Conservation (phyloP, 2,888 invertebrate species). For the Sinodicranocentrus sp. region DNA sequence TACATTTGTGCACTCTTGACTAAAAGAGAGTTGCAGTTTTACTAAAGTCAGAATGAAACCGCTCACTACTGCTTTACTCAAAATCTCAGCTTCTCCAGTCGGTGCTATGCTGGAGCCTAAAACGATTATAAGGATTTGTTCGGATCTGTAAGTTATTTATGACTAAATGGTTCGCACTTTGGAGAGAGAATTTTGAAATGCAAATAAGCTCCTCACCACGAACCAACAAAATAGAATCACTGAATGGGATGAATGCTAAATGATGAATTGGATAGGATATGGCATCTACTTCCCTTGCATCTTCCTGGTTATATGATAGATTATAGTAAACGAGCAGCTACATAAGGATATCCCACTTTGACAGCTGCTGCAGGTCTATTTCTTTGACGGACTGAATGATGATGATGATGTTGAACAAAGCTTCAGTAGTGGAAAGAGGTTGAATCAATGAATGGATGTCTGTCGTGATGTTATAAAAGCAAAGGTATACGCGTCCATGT, state of each 20-base stretch:
- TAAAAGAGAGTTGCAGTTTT: slow-evolving; percentile 16
- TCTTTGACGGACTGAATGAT: slow-evolving; percentile 22
- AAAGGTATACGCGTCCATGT: slow-evolving; percentile 7
- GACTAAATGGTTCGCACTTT: slow-evolving; percentile 43
- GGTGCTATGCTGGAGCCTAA: slow-evolving; percentile 27
- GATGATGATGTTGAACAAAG: slow-evolving; percentile 41
- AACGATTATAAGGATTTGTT: slow-evolving; percentile 57
- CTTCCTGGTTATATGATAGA: slow-evolving; percentile 29
- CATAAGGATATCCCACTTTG: slow-evolving; percentile 50
- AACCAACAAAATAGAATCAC: slow-evolving; percentile 20
- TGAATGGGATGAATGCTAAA: slow-evolving; percentile 55
- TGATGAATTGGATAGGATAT: slow-evolving; percentile 57
- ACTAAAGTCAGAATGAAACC: background rate
- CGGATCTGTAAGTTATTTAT: slow-evolving; percentile 51
- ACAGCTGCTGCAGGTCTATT: slow-evolving; percentile 43
- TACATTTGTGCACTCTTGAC: background rate
- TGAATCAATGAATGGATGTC: slow-evolving; percentile 2
- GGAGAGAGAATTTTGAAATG: slow-evolving; percentile 53
- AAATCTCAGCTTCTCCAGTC: slow-evolving; percentile 23
- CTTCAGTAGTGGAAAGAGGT: slow-evolving; percentile 29
- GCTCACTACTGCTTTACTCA: background rate
- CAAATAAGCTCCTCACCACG: slow-evolving; percentile 54
- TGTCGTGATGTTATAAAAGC: too few species aligned
- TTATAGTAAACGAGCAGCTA: background rate
- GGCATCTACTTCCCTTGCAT: slow-evolving; percentile 32